These are phyloP conservation scores for Malurus alboscapulatus DNA, from an alignment of 2,113 vertebrate genomes.

Conservation along the genomic window DNA sequence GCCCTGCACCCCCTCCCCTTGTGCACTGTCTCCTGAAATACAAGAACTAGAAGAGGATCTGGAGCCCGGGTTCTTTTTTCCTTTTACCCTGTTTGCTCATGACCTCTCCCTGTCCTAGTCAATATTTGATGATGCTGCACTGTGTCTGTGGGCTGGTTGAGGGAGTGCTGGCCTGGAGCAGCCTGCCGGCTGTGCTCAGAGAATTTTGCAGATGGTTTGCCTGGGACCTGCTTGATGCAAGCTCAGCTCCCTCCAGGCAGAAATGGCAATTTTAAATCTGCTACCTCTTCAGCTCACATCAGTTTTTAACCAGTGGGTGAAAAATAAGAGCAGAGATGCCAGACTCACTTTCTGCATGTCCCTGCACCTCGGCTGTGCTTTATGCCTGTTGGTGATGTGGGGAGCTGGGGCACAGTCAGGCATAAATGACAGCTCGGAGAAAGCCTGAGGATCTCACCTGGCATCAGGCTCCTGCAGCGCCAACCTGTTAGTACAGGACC, in stretches of 20 bases:
- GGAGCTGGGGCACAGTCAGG: neutral
- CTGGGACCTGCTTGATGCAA: neutral
- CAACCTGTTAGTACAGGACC: neutral
- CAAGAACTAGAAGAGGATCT: neutral
- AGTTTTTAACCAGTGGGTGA: neutral
- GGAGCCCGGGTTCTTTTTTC: neutral
- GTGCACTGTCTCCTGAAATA: neutral
- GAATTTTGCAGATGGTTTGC: neutral
- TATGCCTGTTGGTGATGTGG: accelerated
- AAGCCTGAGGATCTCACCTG: neutral
- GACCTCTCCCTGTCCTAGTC: neutral
- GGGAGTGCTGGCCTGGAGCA: neutral
- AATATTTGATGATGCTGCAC: neutral
- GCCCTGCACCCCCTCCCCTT: accelerated
- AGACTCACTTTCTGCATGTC: neutral
- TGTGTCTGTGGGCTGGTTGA: neutral
- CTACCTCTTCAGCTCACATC: neutral
- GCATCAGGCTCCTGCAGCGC: neutral
- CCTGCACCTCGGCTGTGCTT: neutral
- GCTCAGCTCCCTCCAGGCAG: neutral
- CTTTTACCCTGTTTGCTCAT: accelerated
- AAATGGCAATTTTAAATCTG: neutral
- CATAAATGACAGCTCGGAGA: neutral
- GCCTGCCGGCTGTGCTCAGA: neutral
- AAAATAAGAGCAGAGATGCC: neutral